Conservation (phyloP, 30 jellyfish, hydroid and myxozoan species). For the Aurelia sp. region DNA sequence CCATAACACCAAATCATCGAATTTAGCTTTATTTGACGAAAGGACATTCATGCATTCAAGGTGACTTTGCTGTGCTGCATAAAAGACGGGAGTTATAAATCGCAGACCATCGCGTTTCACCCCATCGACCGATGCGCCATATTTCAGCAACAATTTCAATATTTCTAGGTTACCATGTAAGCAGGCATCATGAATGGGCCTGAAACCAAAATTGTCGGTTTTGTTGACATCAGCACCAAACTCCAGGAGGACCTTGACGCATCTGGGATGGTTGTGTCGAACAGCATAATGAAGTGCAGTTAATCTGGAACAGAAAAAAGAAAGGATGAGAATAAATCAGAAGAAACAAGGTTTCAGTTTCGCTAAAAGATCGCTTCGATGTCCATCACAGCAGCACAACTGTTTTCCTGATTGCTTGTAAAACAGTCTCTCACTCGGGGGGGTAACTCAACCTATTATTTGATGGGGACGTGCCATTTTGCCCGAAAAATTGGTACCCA, state of each 20-base stretch:
- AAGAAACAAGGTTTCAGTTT: no score
- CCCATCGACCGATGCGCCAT: conserved; percentile 77
- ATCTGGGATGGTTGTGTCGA: conserved; percentile 77
- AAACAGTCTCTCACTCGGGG: no score
- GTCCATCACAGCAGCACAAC: no score
- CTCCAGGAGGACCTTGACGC: conserved; percentile 56
- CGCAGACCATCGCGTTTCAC: conserved; percentile 54
- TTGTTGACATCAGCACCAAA: conserved; percentile 79
- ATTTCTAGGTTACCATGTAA: conserved; percentile 62
- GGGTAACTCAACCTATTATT: no score
- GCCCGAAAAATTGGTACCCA: no score
- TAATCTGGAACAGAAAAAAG: conserved; percentile 29
- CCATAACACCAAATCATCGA: conserved; percentile 44
- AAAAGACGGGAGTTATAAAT: conserved; percentile 57
- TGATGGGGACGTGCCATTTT: no score
- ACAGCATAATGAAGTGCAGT: conserved; percentile 82
- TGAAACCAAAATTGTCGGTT: conserved; percentile 78
- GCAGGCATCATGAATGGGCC: conserved; percentile 94
- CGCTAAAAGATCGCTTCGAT: no score
- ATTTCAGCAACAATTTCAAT: conserved; percentile 56
- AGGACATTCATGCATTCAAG: conserved; percentile 46
- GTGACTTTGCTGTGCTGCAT: conserved; percentile 74
- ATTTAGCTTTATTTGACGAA: not conserved
- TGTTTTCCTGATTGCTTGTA: no score
- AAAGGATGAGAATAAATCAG: no score